phyloP scores from a whole-genome alignment of 2,888 invertebrate species.

The Cephus pulcher region DNA sequence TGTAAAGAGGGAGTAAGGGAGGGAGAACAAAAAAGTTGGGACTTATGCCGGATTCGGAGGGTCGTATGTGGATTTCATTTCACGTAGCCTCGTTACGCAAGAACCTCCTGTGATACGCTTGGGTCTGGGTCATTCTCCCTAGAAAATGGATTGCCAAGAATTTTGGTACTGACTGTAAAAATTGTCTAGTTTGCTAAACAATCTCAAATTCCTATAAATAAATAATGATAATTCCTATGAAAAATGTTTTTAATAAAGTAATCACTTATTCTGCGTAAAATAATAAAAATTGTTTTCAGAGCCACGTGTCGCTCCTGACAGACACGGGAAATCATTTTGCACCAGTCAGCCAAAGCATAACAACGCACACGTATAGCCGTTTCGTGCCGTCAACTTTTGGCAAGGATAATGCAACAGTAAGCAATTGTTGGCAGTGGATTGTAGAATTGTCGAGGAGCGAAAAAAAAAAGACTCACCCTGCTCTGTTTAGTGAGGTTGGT shows the following conservation, averaged over 20 bases:
- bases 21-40: too few relatives aligned
- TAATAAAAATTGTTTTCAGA: not conserved
- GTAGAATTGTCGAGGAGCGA: not conserved
- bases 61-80: too few relatives aligned
- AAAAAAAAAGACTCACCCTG: slow-evolving; percentile 51
- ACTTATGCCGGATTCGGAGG: too few relatives aligned
- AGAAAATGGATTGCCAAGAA: too few relatives aligned
- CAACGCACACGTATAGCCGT: not conserved
- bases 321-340: not conserved
- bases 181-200: too few relatives aligned
- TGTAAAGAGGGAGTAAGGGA: not conserved
- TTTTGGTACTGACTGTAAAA: too few relatives aligned
- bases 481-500: slow-evolving; percentile 59
- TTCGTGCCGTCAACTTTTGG: not conserved
- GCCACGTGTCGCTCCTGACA: not conserved
- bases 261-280: not conserved
- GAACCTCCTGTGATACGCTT: too few relatives aligned
- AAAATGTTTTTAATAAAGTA: too few relatives aligned
- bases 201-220: too few relatives aligned
- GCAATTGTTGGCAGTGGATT: not conserved
- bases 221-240: too few relatives aligned
- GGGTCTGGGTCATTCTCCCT: too few relatives aligned
- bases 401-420: not conserved
- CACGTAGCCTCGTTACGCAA: too few relatives aligned
- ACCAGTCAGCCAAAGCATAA: not conserved